A percentile compares a stretch with the other conserved stretches of the same genome.
These are phyloP conservation scores for Helicoverpa armigera DNA, from an alignment of 1,140 invertebrate species.

Conservation along the genomic window DNA sequence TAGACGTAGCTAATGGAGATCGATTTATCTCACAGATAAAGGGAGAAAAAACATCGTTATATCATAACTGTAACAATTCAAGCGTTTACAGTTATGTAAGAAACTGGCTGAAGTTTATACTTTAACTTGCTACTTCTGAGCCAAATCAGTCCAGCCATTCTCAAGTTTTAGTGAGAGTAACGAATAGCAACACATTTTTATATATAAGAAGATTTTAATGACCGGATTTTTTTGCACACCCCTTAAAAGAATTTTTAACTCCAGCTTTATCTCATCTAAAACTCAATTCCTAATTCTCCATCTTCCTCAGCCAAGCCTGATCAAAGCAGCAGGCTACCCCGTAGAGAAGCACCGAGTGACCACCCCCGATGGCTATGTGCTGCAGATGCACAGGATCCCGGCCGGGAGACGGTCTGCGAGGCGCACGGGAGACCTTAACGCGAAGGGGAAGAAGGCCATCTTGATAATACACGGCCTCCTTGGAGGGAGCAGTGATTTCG, in stretches of 20 bases:
- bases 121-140: too few species aligned
- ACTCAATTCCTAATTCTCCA: neutral
- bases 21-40: neutral
- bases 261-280: too few species aligned
- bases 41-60: neutral
- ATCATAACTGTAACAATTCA: conserved; percentile 7
- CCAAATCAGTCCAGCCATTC: too few species aligned
- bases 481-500: conserved; percentile 90
- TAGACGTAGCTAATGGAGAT: neutral
- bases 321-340: conserved; percentile 87
- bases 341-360: conserved; percentile 89
- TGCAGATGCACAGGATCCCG: conserved; percentile 90
- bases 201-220: too few species aligned
- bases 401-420: conserved; percentile 66
- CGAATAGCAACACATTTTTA: too few species aligned
- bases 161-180: too few species aligned
- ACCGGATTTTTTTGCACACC: neutral
- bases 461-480: conserved; percentile 92
- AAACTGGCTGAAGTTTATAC: neutral
- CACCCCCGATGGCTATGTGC: conserved; percentile 91
- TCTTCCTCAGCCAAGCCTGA: conserved; percentile 79
- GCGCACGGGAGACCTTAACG: conserved; percentile 64
- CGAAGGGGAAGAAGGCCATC: conserved; percentile 86
- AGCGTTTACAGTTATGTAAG: neutral
- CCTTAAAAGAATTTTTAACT: too few species aligned